Percentiles rank a stretch among this genome's conserved stretches.
phyloP scores from a whole-genome alignment of 30 jellyfish, hydroid and myxozoan genomes.

The Aurelia sp. region DNA sequence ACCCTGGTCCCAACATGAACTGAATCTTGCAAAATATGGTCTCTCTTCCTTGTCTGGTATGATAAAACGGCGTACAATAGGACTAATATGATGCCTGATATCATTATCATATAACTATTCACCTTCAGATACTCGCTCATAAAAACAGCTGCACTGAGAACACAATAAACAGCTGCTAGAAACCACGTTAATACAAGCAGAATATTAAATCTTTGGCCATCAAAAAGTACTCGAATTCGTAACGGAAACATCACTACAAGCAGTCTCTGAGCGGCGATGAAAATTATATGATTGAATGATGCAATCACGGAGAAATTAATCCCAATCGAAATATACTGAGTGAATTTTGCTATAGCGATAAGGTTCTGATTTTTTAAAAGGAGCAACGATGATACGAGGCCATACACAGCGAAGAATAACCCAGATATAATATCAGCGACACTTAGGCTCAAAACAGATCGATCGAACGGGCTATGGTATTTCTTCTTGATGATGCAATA shows the following conservation, averaged over 20 bases:
- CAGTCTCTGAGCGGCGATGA: conserved; percentile 47
- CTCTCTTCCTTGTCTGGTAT: background rate
- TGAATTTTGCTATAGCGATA: background rate
- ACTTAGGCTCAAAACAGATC: conserved; percentile 29
- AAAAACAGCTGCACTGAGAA: conserved; percentile 6
- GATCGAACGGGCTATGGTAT: conserved; percentile 19
- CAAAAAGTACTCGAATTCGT: background rate
- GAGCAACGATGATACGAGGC: conserved; percentile 3
- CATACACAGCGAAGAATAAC: background rate
- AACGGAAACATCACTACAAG: conserved; percentile 39
- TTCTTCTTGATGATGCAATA: background rate
- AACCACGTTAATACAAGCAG: conserved; percentile 17
- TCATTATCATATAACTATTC: conserved; percentile 6
- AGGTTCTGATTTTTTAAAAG: background rate
- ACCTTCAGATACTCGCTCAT: conserved; percentile 16
- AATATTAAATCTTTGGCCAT: conserved; percentile 8
- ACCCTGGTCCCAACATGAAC: background rate
- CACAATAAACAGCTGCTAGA: conserved; percentile 9
- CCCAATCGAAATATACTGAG: conserved; percentile 1
- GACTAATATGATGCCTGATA: conserved; percentile 8
- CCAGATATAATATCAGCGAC: conserved; percentile 9
- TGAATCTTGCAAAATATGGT: background rate
- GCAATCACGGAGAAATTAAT: conserved; percentile 37
- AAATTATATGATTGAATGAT: conserved; percentile 33
- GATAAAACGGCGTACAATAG: conserved; percentile 8